Evolutionary conservation across 2,888 invertebrate species (phyloP).

Genomic region (Dyspetes luteomarginatus): DNA sequence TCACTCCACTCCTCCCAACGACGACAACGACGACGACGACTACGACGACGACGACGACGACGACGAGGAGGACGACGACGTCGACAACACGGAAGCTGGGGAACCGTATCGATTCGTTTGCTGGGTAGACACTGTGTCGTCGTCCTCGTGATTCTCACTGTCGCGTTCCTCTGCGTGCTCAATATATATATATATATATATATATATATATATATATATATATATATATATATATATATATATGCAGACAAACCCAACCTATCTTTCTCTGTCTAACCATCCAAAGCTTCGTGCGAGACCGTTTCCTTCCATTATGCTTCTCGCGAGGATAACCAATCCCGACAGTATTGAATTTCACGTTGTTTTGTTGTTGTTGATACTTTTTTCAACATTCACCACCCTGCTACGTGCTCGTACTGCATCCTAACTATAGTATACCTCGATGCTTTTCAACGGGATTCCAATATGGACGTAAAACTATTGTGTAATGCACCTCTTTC

Average conservation of each 20-base stretch:
- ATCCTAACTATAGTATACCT: conserved; percentile 36
- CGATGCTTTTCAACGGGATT: conserved; percentile 48
- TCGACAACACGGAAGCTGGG: conserved; percentile 67
- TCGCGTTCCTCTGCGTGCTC: conserved; percentile 39
- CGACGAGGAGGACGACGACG: too few relatives aligned
- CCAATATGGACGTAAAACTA: conserved; percentile 41
- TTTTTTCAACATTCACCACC: conserved; percentile 28
- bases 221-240: background rate
- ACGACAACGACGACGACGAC: too few relatives aligned
- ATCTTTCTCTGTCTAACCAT: conserved; percentile 50
- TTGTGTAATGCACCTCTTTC: conserved; percentile 20
- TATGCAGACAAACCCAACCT: conserved; percentile 35
- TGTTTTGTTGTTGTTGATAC: conserved; percentile 40
- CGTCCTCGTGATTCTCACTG: conserved; percentile 55
- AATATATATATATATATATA: background rate
- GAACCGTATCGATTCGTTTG: conserved; percentile 71
- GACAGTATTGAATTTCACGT: conserved; percentile 65
- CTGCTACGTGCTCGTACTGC: conserved; percentile 35
- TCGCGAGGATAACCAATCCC: conserved; percentile 64
- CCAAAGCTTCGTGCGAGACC: conserved; percentile 54
- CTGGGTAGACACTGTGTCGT: conserved; percentile 64
- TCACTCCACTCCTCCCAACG: conserved; percentile 39
- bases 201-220: conserved; percentile 13
- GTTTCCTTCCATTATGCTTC: conserved; percentile 65
- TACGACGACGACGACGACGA: too few relatives aligned